Conservation (phyloP, 2,888 invertebrate species). For the Pyrrhosoma nymphula region DNA sequence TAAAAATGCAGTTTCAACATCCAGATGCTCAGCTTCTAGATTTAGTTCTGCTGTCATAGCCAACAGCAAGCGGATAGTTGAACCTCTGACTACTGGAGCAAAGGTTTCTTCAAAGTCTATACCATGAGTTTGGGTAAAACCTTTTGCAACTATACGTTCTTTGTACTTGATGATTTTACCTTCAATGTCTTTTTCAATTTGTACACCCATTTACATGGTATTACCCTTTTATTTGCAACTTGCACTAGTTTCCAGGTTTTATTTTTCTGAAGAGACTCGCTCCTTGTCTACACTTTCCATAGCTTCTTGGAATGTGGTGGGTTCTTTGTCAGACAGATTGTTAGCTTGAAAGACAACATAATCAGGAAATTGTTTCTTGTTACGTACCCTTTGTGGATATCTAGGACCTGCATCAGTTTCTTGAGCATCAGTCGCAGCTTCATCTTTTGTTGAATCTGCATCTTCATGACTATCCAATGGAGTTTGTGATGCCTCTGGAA, state of each 20-base stretch:
- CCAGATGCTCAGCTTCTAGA: slow-evolving; percentile 45
- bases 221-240: too few relatives aligned
- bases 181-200: background rate
- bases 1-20: slow-evolving; percentile 63
- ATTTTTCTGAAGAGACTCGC: too few relatives aligned
- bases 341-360: background rate
- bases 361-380: background rate
- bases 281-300: too few relatives aligned
- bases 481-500: background rate
- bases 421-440: background rate
- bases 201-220: too few relatives aligned
- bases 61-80: too few relatives aligned
- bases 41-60: slow-evolving; percentile 52
- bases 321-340: too few relatives aligned
- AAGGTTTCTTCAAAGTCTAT: slow-evolving; percentile 68
- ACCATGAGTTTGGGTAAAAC: slow-evolving; percentile 58
- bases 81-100: slow-evolving; percentile 59
- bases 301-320: too few relatives aligned
- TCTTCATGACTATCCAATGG: background rate
- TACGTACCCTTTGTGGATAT: slow-evolving; percentile 1
- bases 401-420: background rate
- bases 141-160: slow-evolving; percentile 61
- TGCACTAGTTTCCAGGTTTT: too few relatives aligned
- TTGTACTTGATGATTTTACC: slow-evolving; percentile 54
- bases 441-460: background rate